Base-by-base conservation (phyloP, 2,797 vertebrate genomes). In the Brachyalestes nurse region DNA sequence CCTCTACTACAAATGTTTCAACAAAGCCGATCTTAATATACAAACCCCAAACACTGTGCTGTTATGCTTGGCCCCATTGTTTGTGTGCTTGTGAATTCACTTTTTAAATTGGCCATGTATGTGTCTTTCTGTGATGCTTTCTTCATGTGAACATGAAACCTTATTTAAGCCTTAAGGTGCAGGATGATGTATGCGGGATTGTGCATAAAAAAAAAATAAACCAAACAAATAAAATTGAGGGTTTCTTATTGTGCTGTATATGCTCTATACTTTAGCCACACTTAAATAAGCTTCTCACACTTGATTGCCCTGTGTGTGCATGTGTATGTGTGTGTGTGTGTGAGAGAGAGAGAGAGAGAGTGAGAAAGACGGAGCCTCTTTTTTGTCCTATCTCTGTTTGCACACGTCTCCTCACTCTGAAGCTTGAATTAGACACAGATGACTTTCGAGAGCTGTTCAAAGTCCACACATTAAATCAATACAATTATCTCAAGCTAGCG, bases 401-500 rank as follows among this genome's bases (percentile, higher is more conserved):
- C 82, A 79, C 73, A 79, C 19, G 77, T 34, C 23, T 76, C 53
- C 47, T 42, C 53, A 58, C 34, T 75, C 16, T 55, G 55, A 81
- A 69, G 23, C 72, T 47, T 77, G 78, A 76, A 83, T 77, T 82
- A 73, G 77, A 72, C 73, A 77, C 82, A 84, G 55, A 71, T 79
- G 76, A 73, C 75, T 78, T 83, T 81, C 28, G 58, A 83, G 70
- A 65, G 58, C 64, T 81, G 67, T 83, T 81, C 70, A 82, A 75
- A 71, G 82, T 75, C 58, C 61, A 78, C 73, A 85, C 71, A 77
- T 80, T 75, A 84, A 82, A 81, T 84, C 75, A 82, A 76, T 81
- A 82, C 75, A 77, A 80, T 85, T 82, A 79, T 77, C 69, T 79
- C 70, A 67, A 82, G 71, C 51, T 60, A 84, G 74, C 23, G 53